phyloP scores from a whole-genome alignment of 2,113 vertebrate species.

The Galeopterus variegatus region DNA sequence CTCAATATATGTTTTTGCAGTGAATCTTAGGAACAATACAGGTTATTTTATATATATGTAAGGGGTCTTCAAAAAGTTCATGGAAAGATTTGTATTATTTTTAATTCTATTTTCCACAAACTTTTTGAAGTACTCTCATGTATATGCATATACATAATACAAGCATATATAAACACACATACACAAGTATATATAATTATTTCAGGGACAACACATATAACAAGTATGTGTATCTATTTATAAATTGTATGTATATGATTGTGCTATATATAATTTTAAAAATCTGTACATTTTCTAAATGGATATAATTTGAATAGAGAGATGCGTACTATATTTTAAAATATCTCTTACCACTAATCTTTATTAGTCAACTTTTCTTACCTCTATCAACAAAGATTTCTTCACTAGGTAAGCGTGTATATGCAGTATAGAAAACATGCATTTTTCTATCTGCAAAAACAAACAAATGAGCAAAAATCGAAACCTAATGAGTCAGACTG shows the following conservation, averaged over 20 bases:
- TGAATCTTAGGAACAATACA: neutral
- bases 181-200: neutral
- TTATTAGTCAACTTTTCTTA: conserved; percentile 33
- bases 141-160: no score
- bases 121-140: no score
- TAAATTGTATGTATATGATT: neutral
- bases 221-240: neutral
- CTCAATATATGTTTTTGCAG: neutral
- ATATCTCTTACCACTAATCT: neutral
- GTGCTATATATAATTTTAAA: neutral
- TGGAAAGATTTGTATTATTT: no score
- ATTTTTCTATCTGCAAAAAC: conserved; percentile 21
- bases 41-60: no score
- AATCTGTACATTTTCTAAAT: neutral
- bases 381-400: neutral
- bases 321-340: neutral
- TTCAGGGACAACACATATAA: neutral
- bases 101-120: no score
- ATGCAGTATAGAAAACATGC: neutral
- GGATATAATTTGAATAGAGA: neutral
- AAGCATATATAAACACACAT: neutral
- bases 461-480: conserved; percentile 37
- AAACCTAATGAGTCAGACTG: conserved; percentile 42
- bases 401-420: neutral
- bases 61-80: no score